phyloP scores from a whole-genome alignment of 2,113 vertebrate species.

The Microtus ochrogaster region DNA sequence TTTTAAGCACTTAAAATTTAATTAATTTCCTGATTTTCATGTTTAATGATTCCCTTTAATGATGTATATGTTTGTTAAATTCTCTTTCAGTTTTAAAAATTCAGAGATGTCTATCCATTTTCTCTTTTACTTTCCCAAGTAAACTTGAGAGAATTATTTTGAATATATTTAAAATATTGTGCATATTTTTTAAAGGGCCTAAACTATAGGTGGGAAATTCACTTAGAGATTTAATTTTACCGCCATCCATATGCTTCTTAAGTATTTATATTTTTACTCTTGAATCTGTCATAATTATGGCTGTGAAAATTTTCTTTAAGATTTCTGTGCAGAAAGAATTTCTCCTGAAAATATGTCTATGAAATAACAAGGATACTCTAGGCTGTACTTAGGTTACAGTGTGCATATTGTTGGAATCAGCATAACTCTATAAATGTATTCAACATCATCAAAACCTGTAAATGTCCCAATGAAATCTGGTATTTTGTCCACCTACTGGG shows the following conservation, averaged over 20 bases:
- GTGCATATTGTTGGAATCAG: too few relatives aligned
- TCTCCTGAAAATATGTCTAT: too few relatives aligned
- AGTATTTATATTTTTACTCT: background rate
- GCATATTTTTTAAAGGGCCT: background rate
- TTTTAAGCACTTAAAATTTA: background rate
- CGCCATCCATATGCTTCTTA: background rate
- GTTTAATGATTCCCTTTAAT: background rate
- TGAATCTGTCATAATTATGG: background rate
- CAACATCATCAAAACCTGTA: too few relatives aligned
- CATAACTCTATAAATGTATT: too few relatives aligned
- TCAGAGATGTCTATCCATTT: background rate
- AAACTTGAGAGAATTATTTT: background rate
- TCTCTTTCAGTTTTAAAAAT: background rate
- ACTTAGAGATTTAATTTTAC: background rate
- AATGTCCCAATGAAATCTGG: too few relatives aligned
- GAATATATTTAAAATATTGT: background rate
- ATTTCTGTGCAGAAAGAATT: too few relatives aligned
- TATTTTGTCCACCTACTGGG: too few relatives aligned
- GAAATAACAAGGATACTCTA: too few relatives aligned
- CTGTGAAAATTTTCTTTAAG: too few relatives aligned
- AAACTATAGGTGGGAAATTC: background rate
- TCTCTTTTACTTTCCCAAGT: background rate
- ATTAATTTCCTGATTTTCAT: background rate
- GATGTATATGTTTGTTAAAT: background rate
- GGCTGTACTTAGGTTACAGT: too few relatives aligned